Base-by-base conservation (phyloP, 2,797 vertebrate species). In the Meda fulgida region DNA sequence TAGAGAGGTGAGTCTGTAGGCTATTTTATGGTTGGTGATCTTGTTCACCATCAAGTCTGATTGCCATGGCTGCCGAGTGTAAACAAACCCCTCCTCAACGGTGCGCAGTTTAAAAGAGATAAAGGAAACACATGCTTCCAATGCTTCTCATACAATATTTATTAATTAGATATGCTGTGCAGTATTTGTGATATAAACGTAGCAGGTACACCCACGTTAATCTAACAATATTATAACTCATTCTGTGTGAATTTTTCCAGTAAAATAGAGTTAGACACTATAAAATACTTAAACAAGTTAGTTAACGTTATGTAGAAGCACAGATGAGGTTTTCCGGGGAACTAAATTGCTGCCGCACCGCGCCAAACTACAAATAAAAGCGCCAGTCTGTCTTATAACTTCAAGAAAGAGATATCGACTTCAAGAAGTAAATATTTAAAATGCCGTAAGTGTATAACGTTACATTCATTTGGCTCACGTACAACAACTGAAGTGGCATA, bases 391-490 rank as follows among this genome's bases (percentile, higher is more conserved):
- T 48, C 34, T 29, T 66, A 19, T 29, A 51, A 65, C 29, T 5
- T 1, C 10, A 31, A 23, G n/a, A 43, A 43, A 80, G 13, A 36
- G 2, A 80, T 0, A 8, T 31, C 63, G 29, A 31, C 63, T 31
- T 31, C 63, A 8, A 18, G 14, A 31, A 7, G 6, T 31, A 40
- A 51, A 58, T 23, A 78, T 46, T 29, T 2, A 83, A 73, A 53
- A 88, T 89, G 85, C 83, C 87, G 87, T 89, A 87, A 85, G 89
- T 87, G n/a, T 84, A 11, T 70, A n/a, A n/a, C n/a, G n/a, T n/a
- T n/a, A 18, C 3, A 7, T 36, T 53, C 10, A 38, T 8, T 53
- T n/a, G 19, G 4, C 18, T 36, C 46, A 46, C 2, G 26, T 53
- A 31, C 19, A 5, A 31, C 18, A 13, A 43, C 7, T 60, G 13